Evolutionary conservation across 2,113 vertebrate species (phyloP), one percentile per base, ranked within the genome.

Genomic region (Stegastes partitus): DNA sequence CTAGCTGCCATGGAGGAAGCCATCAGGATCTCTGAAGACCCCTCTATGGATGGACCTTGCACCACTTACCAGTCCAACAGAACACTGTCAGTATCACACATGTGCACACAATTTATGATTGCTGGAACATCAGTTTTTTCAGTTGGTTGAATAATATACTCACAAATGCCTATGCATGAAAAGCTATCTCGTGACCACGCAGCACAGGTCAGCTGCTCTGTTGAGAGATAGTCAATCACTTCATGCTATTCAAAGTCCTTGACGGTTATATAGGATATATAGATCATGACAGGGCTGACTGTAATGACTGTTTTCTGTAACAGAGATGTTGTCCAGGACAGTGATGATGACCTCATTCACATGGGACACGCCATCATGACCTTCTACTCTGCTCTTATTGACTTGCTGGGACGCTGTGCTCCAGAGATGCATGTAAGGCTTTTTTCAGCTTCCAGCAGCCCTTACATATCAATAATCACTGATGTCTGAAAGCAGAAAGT

Each of bases 351-450:
- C 81, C 94, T 96, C 53, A 96, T 98, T 89, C 97, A 99, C 74
- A 97, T 97, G 96, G 98, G 98, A 53, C 97, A 99, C 4, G 97
- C 97, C 54, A 96, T 99, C 83, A 97, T 99, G 98, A 98, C 96
- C 49, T 99, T 99, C 84, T 99, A 99, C 74, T 95, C 97, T 2
- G 97, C 97, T 55, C 93, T 99, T 54, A 98, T 99, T 51, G 98
- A 99, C 92, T 94, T 99, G 37, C 87, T 99, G 19, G 97, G 97
- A 21, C 97, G 97, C 12, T 99, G 98, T 77, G 97, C 97, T 45
- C 98, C 98, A n/a, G 98, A 99, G 92, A 98, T 96, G 94, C 97
- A 99, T 2, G 98, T 98, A 90, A 96, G 97, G 58, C 26, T 51
- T 34, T 34, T 34, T 19, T 25, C 45, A 49, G 37, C 26, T 19